Evolutionary conservation across 2,113 vertebrate species (phyloP), one percentile per base, ranked within the genome.

Genomic region (Pluvianellus socialis): DNA sequence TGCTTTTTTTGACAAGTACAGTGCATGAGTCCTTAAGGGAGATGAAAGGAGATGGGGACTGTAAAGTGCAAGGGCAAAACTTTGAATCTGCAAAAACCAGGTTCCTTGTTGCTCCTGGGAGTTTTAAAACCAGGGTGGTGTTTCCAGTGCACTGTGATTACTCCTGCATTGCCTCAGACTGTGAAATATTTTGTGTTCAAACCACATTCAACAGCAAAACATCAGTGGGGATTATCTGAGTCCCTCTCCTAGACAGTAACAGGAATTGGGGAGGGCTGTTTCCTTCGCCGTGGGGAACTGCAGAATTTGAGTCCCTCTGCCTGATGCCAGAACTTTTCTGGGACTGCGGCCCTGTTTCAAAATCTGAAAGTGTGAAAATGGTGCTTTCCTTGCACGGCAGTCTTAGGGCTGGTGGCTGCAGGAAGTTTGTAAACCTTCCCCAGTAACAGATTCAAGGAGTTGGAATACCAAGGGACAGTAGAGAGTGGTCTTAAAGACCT

Each of bases 1-100:
- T 95, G 92, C 75, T 83, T 91, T 66, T 76, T 74, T 61, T 86
- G 87, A 79, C 90, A 84, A 93, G 77, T 53, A 67, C 52, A 74
- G 92, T 77, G 91, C 50, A 23, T 1, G 6, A 86, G 77, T 79
- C 93, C 96, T 86, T 80, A 4, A 44, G 93, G 95, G 91, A 91
- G 91, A 66, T 21, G 68, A 65, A 92, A 87, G 81, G 86, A 92
- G 86, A 42, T 53, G 67, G 79, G 27, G 67, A 70, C 74, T 86
- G 75, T 32, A 68, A 85, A 91, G 63, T 40, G 50, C 77, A 68
- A 74, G 49, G 74, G 47, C 10, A 77, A 87, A 73, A 33, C 18
- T 65, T 83, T 79, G 81, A 91, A 65, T 91, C 86, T 88, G 74
- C 90, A 93, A 68, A 96, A 94, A n/a, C 4, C 1, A 30, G 32